These are phyloP conservation scores for Temnothorax rugatulus DNA, from an alignment of 2,888 invertebrate genomes.

Conservation along the genomic window DNA sequence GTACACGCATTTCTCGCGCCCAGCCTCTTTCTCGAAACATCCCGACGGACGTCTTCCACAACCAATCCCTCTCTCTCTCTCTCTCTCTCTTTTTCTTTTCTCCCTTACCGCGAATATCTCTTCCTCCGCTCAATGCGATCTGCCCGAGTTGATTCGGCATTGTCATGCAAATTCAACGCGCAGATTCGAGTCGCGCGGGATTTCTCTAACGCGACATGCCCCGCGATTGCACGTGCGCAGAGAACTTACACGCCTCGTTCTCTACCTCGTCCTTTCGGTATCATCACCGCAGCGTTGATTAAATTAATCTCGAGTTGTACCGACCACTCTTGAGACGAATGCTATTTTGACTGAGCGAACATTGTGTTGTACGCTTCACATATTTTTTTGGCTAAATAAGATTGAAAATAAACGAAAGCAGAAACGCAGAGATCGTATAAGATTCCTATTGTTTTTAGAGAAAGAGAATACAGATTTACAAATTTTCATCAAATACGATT, in stretches of 20 bases:
- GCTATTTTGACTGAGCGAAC: not conserved
- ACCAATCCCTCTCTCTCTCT: conserved; percentile 10
- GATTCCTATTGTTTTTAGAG: not conserved
- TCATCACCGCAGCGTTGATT: conserved; percentile 27
- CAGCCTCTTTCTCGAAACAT: conserved; percentile 71
- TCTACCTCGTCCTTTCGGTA: conserved; percentile 1
- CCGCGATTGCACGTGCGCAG: conserved; percentile 18
- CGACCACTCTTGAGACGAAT: not conserved
- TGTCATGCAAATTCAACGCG: conserved; percentile 78
- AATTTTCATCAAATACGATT: not conserved
- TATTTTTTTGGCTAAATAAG: conserved; percentile 3
- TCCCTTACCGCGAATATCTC: conserved; percentile 14
- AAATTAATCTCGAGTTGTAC: conserved; percentile 39
- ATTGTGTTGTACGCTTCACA: not conserved
- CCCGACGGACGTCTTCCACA: conserved; percentile 51
- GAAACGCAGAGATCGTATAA: not conserved
- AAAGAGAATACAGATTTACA: not conserved
- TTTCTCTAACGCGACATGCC: conserved; percentile 52
- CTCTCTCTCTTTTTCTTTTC: conserved; percentile 18
- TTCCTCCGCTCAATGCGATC: conserved; percentile 41
- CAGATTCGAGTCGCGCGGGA: conserved; percentile 60
- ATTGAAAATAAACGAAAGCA: not conserved
- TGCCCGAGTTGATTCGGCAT: conserved; percentile 76
- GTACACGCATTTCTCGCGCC: conserved; percentile 53
- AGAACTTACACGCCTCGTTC: conserved; percentile 26